phyloP scores from a whole-genome alignment of 2,113 vertebrate genomes.

The Carettochelys insculpta region DNA sequence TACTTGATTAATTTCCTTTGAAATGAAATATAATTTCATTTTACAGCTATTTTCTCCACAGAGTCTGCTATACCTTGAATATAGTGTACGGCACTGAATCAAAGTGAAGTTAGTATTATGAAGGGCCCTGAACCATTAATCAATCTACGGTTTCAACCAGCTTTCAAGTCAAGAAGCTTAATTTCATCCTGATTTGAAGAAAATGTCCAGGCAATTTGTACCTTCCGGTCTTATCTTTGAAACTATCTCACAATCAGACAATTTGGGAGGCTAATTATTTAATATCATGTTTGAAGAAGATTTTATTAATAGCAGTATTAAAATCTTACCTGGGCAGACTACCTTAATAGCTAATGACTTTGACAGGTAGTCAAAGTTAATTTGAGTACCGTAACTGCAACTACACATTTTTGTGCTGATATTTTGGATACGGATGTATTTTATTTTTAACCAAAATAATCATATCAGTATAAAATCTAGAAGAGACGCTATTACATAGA shows the following conservation, averaged over 20 bases:
- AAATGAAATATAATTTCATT: conserved; percentile 10
- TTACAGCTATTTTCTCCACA: not conserved
- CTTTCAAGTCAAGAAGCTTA: not conserved
- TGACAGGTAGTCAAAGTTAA: not conserved
- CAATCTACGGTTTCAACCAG: not conserved
- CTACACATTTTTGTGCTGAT: not conserved
- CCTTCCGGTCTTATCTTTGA: not conserved
- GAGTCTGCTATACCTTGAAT: not conserved
- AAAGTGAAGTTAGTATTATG: not conserved
- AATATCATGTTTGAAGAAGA: not conserved
- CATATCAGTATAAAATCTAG: not conserved
- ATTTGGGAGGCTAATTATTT: not conserved
- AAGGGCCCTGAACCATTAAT: not conserved
- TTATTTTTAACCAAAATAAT: not conserved
- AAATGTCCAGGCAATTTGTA: not conserved
- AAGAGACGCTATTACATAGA: not conserved
- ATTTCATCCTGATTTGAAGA: conserved; percentile 22
- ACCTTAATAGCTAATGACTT: not conserved
- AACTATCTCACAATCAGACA: not conserved
- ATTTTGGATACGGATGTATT: not conserved
- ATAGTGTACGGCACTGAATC: not conserved
- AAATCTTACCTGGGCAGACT: not conserved
- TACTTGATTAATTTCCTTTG: conserved; percentile 35
- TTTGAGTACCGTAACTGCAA: not conserved
- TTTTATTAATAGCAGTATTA: not conserved